Conservation (phyloP, 2,113 vertebrate genomes). For the Lepidothrix coronata region DNA sequence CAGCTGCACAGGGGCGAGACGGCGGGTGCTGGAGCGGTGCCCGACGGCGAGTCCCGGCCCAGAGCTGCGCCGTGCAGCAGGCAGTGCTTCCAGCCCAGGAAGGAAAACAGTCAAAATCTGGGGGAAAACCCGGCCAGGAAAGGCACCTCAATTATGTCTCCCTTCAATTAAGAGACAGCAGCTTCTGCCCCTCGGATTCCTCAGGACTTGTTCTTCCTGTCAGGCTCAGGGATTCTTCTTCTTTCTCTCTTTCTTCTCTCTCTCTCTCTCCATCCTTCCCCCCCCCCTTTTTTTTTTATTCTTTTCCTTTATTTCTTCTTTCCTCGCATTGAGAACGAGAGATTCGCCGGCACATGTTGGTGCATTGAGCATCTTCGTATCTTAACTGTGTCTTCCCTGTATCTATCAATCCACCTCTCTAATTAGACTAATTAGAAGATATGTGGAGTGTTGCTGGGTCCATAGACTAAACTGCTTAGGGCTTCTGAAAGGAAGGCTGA, state of each 20-base stretch:
- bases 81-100: neutral
- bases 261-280: fast-evolving
- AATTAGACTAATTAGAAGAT: slow-evolving; percentile 83
- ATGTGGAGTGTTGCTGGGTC: slow-evolving; percentile 63
- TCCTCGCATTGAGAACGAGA: slow-evolving; percentile 18
- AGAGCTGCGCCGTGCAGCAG: fast-evolving
- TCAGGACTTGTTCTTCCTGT: neutral
- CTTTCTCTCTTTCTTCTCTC: neutral
- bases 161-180: neutral
- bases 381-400: slow-evolving; percentile 47
- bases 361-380: slow-evolving; percentile 66
- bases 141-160: neutral
- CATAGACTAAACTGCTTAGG: slow-evolving; percentile 61
- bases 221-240: neutral
- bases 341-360: neutral
- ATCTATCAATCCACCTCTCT: slow-evolving; percentile 73
- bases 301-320: neutral
- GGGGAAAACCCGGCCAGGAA: neutral
- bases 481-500: slow-evolving; percentile 78
- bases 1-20: too few species aligned
- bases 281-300: fast-evolving
- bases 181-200: neutral
- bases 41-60: fast-evolving
- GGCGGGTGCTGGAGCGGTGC: fast-evolving
- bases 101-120: neutral